Evolutionary conservation across 2,113 vertebrate species (phyloP).

Genomic region (Panurus biarmicus): DNA sequence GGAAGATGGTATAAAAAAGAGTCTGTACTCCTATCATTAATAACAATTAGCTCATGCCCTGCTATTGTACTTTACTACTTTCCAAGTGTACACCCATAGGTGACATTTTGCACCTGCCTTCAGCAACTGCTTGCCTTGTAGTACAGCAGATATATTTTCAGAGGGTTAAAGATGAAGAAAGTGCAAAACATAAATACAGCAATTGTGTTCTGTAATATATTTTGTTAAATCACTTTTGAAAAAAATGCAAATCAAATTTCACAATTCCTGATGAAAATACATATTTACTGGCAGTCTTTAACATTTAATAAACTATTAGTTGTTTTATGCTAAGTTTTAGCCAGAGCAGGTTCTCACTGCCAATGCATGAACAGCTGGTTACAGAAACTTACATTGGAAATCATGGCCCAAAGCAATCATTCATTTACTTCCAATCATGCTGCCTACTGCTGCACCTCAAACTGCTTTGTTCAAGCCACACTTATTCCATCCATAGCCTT

Average conservation of each 20-base stretch:
- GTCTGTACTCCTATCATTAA: background rate
- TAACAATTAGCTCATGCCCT: background rate
- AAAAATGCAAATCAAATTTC: background rate
- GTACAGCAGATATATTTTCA: background rate
- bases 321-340: background rate
- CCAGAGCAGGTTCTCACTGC: background rate
- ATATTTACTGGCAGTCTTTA: background rate
- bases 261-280: background rate
- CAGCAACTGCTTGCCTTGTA: background rate
- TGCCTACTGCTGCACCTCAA: background rate
- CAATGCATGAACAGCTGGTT: background rate
- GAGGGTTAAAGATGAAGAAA: background rate
- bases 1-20: background rate
- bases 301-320: background rate
- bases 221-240: background rate
- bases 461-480: background rate
- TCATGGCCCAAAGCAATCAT: background rate
- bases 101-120: background rate
- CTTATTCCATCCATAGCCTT: background rate
- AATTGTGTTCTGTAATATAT: fast-evolving
- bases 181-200: background rate
- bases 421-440: background rate
- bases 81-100: background rate
- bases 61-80: background rate
- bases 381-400: background rate